Conservation (phyloP, 2,113 vertebrate genomes). For the Pteronura brasiliensis region DNA sequence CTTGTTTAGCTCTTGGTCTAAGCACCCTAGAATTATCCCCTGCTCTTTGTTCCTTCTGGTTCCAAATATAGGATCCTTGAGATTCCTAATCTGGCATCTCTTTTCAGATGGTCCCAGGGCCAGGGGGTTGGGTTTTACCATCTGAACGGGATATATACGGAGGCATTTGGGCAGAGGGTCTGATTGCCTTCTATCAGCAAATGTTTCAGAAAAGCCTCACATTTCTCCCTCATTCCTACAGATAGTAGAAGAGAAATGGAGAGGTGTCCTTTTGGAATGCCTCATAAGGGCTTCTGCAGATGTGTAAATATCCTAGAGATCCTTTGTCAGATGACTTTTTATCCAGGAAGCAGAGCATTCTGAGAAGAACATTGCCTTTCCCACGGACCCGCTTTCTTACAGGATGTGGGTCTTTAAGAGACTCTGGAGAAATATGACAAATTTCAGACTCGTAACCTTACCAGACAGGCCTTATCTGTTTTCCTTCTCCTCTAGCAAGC, state of each 20-base stretch:
- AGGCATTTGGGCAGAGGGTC: not conserved
- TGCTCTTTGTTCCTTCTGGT: not conserved
- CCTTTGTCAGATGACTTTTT: not conserved
- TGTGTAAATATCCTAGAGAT: not conserved
- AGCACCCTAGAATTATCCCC: not conserved
- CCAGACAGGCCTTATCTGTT: not conserved
- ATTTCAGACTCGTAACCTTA: not conserved
- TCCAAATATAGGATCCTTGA: not conserved
- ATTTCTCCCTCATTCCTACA: not conserved
- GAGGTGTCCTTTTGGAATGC: not conserved
- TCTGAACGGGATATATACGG: not conserved
- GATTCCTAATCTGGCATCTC: not conserved
- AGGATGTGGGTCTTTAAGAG: not conserved
- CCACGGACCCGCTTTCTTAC: not conserved
- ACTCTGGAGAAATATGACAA: not conserved
- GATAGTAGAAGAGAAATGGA: not conserved
- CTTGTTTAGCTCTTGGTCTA: not conserved
- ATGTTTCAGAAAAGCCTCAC: not conserved
- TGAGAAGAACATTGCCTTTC: not conserved
- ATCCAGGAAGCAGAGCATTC: conserved; percentile 5
- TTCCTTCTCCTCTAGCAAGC: not conserved
- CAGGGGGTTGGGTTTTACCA: not conserved
- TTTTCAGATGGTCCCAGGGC: not conserved
- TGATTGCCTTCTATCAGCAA: not conserved
- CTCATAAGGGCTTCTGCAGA: not conserved